These are phyloP conservation scores for Ephialtes manifestator DNA, from an alignment of 2,888 invertebrate species.

Conservation along the genomic window DNA sequence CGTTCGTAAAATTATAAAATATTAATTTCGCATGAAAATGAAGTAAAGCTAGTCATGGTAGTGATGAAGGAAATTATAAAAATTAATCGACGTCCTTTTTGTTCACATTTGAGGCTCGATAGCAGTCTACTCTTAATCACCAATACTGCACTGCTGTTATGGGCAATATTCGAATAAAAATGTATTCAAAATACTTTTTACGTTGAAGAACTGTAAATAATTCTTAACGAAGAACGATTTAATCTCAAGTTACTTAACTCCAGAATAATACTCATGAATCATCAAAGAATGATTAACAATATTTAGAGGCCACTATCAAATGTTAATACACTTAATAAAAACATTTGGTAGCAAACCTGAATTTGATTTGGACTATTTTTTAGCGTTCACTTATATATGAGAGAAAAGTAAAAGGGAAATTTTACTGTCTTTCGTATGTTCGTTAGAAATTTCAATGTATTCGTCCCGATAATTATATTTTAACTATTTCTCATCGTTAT, in stretches of 20 bases:
- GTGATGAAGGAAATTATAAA: constrained; percentile 1
- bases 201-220: neutral
- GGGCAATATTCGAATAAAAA: neutral
- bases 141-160: neutral
- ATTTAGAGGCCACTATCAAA: neutral
- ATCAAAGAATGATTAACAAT: neutral
- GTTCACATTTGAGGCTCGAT: constrained; percentile 41
- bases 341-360: too few species aligned
- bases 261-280: too few species aligned
- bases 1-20: constrained; percentile 7
- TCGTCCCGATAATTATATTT: too few species aligned
- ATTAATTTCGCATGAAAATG: neutral
- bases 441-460: too few species aligned
- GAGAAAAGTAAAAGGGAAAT: too few species aligned
- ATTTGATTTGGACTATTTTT: too few species aligned
- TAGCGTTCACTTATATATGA: too few species aligned
- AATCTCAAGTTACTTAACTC: too few species aligned
- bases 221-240: neutral
- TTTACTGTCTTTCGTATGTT: too few species aligned
- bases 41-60: constrained; percentile 29
- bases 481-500: too few species aligned
- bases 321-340: too few species aligned
- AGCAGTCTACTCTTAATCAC: constrained; percentile 28
- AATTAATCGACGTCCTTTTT: constrained; percentile 30
- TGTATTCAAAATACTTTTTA: neutral